Evolutionary conservation across 2,888 invertebrate genomes (phyloP), one percentile per base, ranked within the genome.

Genomic region (Cosmia trapezina): DNA sequence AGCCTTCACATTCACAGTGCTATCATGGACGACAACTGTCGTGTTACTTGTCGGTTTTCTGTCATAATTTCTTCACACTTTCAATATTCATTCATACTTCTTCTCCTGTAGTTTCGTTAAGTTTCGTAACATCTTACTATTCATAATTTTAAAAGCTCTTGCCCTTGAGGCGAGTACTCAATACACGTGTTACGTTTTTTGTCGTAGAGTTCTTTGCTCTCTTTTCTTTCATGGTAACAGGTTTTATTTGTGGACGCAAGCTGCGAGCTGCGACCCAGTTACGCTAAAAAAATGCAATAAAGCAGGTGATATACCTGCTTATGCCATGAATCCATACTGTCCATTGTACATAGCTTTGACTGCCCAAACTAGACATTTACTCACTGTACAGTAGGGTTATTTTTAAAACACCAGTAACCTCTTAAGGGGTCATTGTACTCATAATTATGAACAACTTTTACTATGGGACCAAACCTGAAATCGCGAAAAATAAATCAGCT

Each of bases 151-250:
- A 37, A 61, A n/a, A 57, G 6, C 11, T 47, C 41, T 54, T 57
- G 63, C 45, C 83, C 70, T 83, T 80, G 70, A 68, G 57, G 54
- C 54, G 47, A 33, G 22, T 56, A 60, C 19, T 6, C 37, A 53
- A 33, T 43, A 54, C 51, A 63, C 53, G 57, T 64, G 63, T 66
- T 64, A 45, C 49, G 74, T 71, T 59, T 70, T 73, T 79, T 78
- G 66, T 54, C 19, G 51, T 28, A 41, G 33, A 70, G 74, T 73
- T 81, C 66, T 61, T 81, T 83, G 80, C 73, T 67, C 80, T 63
- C 65, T 65, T 61, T 60, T 64, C 8, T 57, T 64, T 61, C 19
- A 45, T 54, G n/a, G 33, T 51, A 77, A 77, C 70, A 22, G 56
- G 79, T 83, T 80, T 78, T 78, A 83, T 72, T 63, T 47, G 19